Base-by-base conservation (phyloP, 30 jellyfish, hydroid and myxozoan genomes). In the Calvadosia cruxmelitensis region DNA sequence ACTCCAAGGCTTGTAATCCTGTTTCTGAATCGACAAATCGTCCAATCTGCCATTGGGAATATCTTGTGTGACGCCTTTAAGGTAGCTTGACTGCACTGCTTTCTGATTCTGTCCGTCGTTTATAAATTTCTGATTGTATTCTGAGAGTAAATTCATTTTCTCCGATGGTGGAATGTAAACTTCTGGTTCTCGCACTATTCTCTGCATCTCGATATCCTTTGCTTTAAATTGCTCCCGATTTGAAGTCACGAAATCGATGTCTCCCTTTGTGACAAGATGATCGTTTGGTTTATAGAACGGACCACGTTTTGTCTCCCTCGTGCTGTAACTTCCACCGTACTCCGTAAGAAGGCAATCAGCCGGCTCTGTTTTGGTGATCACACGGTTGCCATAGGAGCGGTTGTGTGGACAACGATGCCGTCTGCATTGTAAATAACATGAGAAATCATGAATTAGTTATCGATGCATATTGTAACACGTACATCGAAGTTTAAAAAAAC, bases 321-420 rank as follows among this genome's bases (percentile, higher is more conserved):
- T 63, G 28, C 64, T 67, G 34, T 70, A 79, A 27, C 62, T 68
- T 3, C 72, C 93, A 32, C 83, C 93, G 52, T 79, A 79, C 53
- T 70, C 93, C 32, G 78, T 79, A 0, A 79, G 80, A 50, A 53
- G 62, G 75, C 93, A 79, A 42, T 42, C 57, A 20, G 64, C 71
- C 3, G 71, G 33, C 23, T 29, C 79, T 70, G 93, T 30, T 34
- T 71, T 70, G 79, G 36, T 66, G 52, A 79, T 71, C 2, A 79
- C 93, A 26, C 93, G 63, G 33, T 79, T 66, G 28, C 42, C 73
- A 26, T 71, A 42, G 35, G 78, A 31, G 34, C 82, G 78, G 33
- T 70, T 64, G 35, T 79, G 93, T 1, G 93, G 93, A 53, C 93
- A 79, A 70, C 93, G 64, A 73, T 79, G 93, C 57, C 65, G 70